Evolutionary conservation across 2,888 invertebrate species (phyloP), one percentile per base, ranked within the genome.

Genomic region (Drosophila tripunctata): DNA sequence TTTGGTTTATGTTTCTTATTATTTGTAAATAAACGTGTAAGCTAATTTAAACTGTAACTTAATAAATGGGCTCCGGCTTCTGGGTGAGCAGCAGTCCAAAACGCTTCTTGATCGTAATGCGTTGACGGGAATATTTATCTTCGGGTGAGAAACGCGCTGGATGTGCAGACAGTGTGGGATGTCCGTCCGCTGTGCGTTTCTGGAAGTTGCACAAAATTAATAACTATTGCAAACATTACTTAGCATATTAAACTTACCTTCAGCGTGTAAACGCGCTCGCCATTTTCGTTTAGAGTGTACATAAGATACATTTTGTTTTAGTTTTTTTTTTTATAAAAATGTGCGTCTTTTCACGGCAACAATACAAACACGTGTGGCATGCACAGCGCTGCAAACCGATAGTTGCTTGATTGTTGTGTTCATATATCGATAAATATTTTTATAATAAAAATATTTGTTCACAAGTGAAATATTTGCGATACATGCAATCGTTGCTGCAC

Each of bases 141-240:
- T 98, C 98, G 0, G 98, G 98, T 1, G 98, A 97, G 91, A 98
- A 99, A 41, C 97, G 95, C 61, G 98, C 98, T 51, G 90, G 98
- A 93, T 98, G 98, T 3, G 98, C 98, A 0, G 97, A 97, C 52
- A 95, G 88, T 0, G 98, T 98, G 1, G 97, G 96, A 57, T 94
- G 94, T 31, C 96, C 97, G 81, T 92, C 90, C 0, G 96, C 96
- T 87, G 95, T 96, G 35, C 94, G 92, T 90, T 96, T 96, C 97
- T 98, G 92, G 44, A 64, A 47, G 15, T n/a, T n/a, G n/a, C n/a
- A n/a, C n/a, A n/a, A n/a, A n/a, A n/a, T n/a, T n/a, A n/a, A n/a
- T 24, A 0, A 27, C n/a, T n/a, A 5, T 12, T 56, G 52, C 19
- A 22, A 14, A 4, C n/a, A 8, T 2, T 36, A 4, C 51, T 31